Evolutionary conservation across 2,113 vertebrate genomes (phyloP).

Genomic region (Aldabrachelys gigantea): DNA sequence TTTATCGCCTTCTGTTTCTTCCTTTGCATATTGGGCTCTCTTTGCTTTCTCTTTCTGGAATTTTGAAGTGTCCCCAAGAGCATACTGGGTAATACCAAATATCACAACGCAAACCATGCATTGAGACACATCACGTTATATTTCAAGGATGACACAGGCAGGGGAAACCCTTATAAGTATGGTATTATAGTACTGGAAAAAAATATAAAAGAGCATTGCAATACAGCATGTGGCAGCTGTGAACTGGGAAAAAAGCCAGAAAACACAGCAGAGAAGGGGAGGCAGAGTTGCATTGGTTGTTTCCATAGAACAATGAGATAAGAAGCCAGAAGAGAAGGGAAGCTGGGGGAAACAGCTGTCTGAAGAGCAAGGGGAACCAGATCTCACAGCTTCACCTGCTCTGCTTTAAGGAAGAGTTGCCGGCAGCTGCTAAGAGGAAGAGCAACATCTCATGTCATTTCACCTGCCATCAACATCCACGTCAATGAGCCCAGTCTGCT

Average conservation of each 20-base stretch:
- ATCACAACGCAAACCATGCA: accelerated
- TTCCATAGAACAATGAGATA: slow-evolving; percentile 16
- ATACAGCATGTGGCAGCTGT: background rate
- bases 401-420: background rate
- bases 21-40: background rate
- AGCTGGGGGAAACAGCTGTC: background rate
- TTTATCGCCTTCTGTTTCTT: background rate
- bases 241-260: slow-evolving; percentile 15
- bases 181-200: slow-evolving; percentile 39
- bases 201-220: background rate
- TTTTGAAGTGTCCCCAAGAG: background rate
- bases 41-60: background rate
- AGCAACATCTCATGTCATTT: background rate
- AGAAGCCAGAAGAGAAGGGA: background rate
- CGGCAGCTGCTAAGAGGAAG: accelerated
- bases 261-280: background rate
- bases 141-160: background rate
- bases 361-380: background rate
- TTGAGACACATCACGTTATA: background rate
- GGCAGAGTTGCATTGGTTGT: accelerated
- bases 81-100: slow-evolving; percentile 14
- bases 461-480: background rate
- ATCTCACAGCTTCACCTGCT: background rate
- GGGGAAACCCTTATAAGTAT: slow-evolving; percentile 49
- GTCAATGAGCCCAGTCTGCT: background rate